Base-by-base conservation (phyloP, 2,113 vertebrate genomes). In the Nansenia antarctica region DNA sequence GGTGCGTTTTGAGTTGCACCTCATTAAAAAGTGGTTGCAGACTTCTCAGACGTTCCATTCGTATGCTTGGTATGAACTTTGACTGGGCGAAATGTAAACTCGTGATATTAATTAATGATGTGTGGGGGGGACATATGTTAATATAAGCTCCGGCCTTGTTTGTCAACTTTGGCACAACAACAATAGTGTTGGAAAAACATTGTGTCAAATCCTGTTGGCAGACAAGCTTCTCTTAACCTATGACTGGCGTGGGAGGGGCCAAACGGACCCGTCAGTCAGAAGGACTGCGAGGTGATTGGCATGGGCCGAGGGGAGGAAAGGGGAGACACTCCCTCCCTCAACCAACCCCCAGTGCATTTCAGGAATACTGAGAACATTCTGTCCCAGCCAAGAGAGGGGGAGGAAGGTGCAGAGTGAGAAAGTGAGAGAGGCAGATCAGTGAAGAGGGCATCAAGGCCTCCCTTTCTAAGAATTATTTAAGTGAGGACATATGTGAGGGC, bases 331-430 rank as follows among this genome's bases (percentile, higher is more conserved):
- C 81, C 66, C 81, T 69, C 57, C 18, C 14, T 31, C 70, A 67
- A 66, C 77, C 65, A 32, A 63, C 20, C 32, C n/a, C 58, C 77
- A 61, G 63, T 68, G 76, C 68, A 72, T 82, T 87, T 84, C 82
- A 84, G 77, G 78, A 86, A 85, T 60, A 34, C 85, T 75, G 81
- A 84, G 87, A 84, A 90, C 91, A 76, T 84, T 82, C 49, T 91
- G 90, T 92, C 63, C 89, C 66, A 34, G 62, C 65, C 32, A 69
- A 62, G 34, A 60, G 49, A 27, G 37, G 26, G 31, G 0, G 6
- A 20, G 15, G 0, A n/a, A 20, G 37, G 14, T 14, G n/a, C 34
- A 31, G 31, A 1, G 27, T 9, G 55, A 22, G 34, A 62, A 49
- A 11, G 62, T 61, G 52, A 39, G 14, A 12, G 39, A 39, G 27